phyloP scores from a whole-genome alignment of 1,140 invertebrate genomes.

The Bradynema listronoti region DNA sequence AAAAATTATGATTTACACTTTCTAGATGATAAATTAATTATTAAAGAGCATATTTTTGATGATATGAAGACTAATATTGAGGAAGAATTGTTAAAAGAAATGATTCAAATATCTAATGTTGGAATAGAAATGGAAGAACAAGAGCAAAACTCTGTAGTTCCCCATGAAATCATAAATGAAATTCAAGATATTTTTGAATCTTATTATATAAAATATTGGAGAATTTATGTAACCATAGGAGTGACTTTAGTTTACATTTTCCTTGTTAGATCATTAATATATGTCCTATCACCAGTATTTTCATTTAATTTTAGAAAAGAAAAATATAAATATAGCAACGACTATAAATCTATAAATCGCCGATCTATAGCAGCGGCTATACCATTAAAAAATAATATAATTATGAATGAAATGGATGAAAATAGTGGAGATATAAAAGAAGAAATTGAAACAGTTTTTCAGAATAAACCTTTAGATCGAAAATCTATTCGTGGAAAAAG shows the following conservation, averaged over 20 bases:
- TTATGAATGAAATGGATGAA: no score
- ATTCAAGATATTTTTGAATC: slow-evolving; percentile 26
- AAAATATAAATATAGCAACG: no score
- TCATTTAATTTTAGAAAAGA: slow-evolving; percentile 18
- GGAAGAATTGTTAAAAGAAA: slow-evolving; percentile 29
- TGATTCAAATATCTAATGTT: slow-evolving; percentile 29
- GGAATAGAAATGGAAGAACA: slow-evolving; percentile 15
- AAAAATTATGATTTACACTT: slow-evolving; percentile 28
- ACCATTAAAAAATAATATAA: no score
- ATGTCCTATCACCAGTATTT: slow-evolving; percentile 28
- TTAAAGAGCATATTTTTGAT: slow-evolving; percentile 20
- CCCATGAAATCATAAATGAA: slow-evolving; percentile 32
- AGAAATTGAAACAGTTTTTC: slow-evolving; percentile 2
- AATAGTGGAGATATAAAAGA: not conserved
- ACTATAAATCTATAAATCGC: no score
- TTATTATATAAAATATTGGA: slow-evolving; percentile 35
- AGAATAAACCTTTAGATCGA: slow-evolving; percentile 13
- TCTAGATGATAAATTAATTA: slow-evolving; percentile 30
- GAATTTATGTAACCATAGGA: slow-evolving; percentile 35
- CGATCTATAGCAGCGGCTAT: no score
- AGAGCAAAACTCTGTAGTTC: slow-evolving; percentile 20
- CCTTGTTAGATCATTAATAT: slow-evolving; percentile 24
- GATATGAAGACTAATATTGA: slow-evolving; percentile 28
- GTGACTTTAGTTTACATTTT: slow-evolving; percentile 34
- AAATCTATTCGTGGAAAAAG: slow-evolving; percentile 13